Evolutionary conservation across 2,113 vertebrate genomes (phyloP).

Genomic region (Emydura subglobosa): DNA sequence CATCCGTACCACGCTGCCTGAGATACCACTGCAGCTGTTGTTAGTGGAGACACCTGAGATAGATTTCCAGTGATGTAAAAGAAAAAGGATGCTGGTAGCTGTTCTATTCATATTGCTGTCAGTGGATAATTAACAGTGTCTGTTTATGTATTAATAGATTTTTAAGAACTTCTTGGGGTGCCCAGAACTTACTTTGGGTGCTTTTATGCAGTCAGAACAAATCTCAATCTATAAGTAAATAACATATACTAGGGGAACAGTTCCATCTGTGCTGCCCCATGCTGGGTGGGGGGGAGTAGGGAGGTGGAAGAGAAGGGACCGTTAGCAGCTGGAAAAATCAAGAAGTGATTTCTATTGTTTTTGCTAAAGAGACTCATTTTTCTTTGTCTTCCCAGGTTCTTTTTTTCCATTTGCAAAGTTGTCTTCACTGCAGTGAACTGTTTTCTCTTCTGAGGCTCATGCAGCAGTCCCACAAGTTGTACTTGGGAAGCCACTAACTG

Average conservation of each 20-base stretch:
- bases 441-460: conserved; percentile 15
- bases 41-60: not conserved
- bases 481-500: conserved; percentile 39
- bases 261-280: not conserved
- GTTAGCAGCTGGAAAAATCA: not conserved
- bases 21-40: not conserved
- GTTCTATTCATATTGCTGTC: not conserved
- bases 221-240: not conserved
- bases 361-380: not conserved
- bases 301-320: not conserved
- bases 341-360: not conserved
- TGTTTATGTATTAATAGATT: conserved; percentile 8
- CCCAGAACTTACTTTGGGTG: conserved; percentile 2
- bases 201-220: conserved; percentile 16
- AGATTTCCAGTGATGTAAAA: not conserved
- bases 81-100: not conserved
- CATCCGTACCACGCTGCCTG: not conserved
- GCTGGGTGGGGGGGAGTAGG: not conserved
- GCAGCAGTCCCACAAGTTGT: not conserved
- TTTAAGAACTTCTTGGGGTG: conserved; percentile 27
- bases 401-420: not conserved
- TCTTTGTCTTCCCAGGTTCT: not conserved
- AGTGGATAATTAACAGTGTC: not conserved
- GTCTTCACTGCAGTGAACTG: not conserved
- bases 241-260: not conserved